A percentile compares a stretch with the other conserved stretches of the same genome.
Conservation (phyloP, 2,797 vertebrate genomes). For the Acropternis orthonyx region DNA sequence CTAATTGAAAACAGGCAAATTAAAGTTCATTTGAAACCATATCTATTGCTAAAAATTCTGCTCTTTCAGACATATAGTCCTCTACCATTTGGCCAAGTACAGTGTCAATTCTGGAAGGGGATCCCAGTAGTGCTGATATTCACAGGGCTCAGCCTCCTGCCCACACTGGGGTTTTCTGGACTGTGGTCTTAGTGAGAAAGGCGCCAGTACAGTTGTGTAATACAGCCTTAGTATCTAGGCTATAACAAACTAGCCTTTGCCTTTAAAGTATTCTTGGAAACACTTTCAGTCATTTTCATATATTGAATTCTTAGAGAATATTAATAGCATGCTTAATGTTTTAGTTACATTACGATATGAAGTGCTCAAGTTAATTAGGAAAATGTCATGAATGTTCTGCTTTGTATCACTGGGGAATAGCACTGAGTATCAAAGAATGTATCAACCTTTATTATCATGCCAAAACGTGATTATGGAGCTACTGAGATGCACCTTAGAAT, state of each 20-base stretch:
- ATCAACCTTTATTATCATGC: background rate
- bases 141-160: background rate
- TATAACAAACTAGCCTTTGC: background rate
- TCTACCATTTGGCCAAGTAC: background rate
- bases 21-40: background rate
- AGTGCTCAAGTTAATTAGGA: background rate
- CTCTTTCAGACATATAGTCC: background rate
- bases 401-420: background rate
- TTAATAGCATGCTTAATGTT: background rate
- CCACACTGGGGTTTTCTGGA: background rate
- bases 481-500: background rate
- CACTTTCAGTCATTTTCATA: background rate
- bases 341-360: background rate
- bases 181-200: background rate
- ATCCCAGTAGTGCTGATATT: background rate
- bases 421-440: background rate
- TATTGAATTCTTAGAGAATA: background rate
- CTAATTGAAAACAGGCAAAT: slow-evolving; percentile 7
- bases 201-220: background rate
- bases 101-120: background rate
- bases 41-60: background rate
- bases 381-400: background rate
- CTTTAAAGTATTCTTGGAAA: background rate
- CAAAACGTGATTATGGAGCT: background rate
- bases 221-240: too few species aligned